These are phyloP conservation scores for Sardina pilchardus DNA, from an alignment of 2,113 vertebrate species.

Conservation along the genomic window DNA sequence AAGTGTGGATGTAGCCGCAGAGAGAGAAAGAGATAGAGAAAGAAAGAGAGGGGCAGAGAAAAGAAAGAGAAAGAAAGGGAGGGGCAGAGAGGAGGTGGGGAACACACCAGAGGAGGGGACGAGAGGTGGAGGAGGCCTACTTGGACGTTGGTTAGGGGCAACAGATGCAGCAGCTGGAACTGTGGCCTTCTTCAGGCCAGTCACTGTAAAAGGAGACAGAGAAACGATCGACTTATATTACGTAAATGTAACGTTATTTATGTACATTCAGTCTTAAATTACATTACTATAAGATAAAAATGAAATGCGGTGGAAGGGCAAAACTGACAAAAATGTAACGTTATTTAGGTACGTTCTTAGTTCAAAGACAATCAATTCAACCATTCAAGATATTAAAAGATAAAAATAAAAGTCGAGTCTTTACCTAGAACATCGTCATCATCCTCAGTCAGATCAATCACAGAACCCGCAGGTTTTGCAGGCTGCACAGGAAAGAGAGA, in stretches of 20 bases:
- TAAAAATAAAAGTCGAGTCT: not conserved
- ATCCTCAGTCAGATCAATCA: slow-evolving; percentile 79
- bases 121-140: slow-evolving; percentile 50
- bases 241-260: not conserved
- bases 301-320: not conserved
- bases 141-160: slow-evolving; percentile 53
- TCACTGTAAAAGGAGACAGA: slow-evolving; percentile 61
- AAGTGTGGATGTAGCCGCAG: too few species aligned
- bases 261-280: not conserved
- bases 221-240: not conserved
- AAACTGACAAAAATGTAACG: not conserved
- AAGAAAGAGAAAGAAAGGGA: not conserved
- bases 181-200: slow-evolving; percentile 67
- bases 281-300: not conserved
- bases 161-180: slow-evolving; percentile 47
- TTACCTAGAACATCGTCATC: slow-evolving; percentile 78
- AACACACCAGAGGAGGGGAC: slow-evolving; percentile 65
- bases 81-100: not conserved
- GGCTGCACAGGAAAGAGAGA: slow-evolving; percentile 30
- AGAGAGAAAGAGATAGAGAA: not conserved
- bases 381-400: not conserved
- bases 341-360: too few species aligned
- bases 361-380: too few species aligned
- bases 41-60: not conserved
- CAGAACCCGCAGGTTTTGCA: slow-evolving; percentile 69